Percentiles rank a stretch among this genome's conserved stretches.
Conservation (phyloP, 2,113 vertebrate species). For the Hippocampus mohnikei region DNA sequence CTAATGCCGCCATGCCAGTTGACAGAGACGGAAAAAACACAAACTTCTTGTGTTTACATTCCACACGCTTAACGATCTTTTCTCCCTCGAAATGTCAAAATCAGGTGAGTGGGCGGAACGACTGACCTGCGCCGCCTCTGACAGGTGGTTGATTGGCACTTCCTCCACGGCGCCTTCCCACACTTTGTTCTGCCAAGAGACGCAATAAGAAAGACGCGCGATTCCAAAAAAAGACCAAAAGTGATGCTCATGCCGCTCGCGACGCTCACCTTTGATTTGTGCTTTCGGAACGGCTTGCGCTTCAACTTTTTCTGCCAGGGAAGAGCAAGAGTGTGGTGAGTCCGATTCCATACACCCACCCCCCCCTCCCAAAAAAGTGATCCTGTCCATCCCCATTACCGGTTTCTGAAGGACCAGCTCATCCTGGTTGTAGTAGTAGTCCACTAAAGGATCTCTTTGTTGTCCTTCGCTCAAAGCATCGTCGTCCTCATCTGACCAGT, state of each 20-base stretch:
- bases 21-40: background rate
- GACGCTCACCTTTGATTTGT: conserved; percentile 39
- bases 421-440: conserved; percentile 20
- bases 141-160: conserved; percentile 45
- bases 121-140: conserved; percentile 68
- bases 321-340: background rate
- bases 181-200: conserved; percentile 39
- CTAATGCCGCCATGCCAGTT: conserved; percentile 32
- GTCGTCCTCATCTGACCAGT: conserved; percentile 11
- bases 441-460: background rate
- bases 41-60: background rate
- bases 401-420: conserved; percentile 30
- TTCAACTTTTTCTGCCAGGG: conserved; percentile 52
- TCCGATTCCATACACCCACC: rapidly evolving
- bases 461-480: background rate
- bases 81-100: background rate
- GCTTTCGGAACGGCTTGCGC: conserved; percentile 31
- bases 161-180: conserved; percentile 27
- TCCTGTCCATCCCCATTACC: conserved; percentile 18
- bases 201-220: background rate
- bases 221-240: background rate
- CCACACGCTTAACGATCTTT: background rate
- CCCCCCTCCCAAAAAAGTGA: rapidly evolving
- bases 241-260: background rate
- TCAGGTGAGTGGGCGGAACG: background rate